Percentiles rank a stretch among this genome's conserved stretches.
Conservation (phyloP, 1,140 invertebrate species). For the Mya arenaria region DNA sequence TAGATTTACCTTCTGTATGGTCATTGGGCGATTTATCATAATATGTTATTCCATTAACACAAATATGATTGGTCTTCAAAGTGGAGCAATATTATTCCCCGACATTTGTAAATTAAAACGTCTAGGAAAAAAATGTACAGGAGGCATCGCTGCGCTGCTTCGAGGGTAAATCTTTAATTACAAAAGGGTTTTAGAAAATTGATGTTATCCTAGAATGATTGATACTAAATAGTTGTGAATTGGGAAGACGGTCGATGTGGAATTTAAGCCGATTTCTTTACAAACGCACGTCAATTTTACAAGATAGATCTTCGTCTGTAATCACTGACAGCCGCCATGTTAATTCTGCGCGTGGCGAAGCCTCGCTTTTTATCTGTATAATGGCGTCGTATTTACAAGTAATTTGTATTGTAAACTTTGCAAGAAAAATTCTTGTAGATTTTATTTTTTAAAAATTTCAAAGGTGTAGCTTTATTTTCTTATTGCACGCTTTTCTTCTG, state of each 20-base stretch:
- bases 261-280: constrained; percentile 45
- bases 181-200: background rate
- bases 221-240: constrained; percentile 42
- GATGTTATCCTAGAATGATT: constrained; percentile 38
- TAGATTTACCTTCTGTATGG: too few species aligned
- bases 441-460: background rate
- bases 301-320: constrained; percentile 31
- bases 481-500: constrained; percentile 17
- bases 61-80: too few species aligned
- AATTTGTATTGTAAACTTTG: background rate
- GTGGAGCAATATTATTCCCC: too few species aligned
- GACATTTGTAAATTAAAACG: too few species aligned
- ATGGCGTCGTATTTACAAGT: background rate
- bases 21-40: too few species aligned
- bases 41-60: too few species aligned
- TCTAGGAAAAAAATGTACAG: too few species aligned
- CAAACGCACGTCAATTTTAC: constrained; percentile 40
- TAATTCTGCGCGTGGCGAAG: constrained; percentile 20
- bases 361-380: background rate
- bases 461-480: background rate
- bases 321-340: constrained; percentile 25
- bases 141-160: too few species aligned
- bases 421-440: background rate
- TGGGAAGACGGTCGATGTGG: background rate
- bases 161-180: background rate